These are phyloP conservation scores for Perca fluviatilis DNA, from an alignment of 2,113 vertebrate species.

Conservation along the genomic window DNA sequence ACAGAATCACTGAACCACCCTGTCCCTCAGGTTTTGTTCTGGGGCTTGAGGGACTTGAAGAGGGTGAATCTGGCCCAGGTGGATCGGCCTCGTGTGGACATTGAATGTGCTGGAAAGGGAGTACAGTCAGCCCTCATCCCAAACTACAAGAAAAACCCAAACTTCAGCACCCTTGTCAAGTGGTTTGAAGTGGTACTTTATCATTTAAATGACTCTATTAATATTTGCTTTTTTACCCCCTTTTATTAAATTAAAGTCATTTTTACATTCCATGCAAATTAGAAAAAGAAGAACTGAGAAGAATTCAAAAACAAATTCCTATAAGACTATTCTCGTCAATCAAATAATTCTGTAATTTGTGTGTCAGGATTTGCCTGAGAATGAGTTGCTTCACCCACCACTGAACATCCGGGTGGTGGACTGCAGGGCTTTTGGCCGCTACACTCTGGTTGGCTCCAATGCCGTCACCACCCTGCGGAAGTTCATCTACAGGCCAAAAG, in stretches of 20 bases:
- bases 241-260: neutral
- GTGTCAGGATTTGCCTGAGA: conserved; percentile 93
- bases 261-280: neutral
- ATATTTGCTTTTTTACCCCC: neutral
- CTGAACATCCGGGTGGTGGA: conserved; percentile 98
- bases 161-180: conserved; percentile 97
- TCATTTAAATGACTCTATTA: neutral
- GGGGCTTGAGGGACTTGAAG: conserved; percentile 97
- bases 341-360: conserved; percentile 12
- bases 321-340: neutral
- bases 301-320: neutral
- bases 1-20: neutral
- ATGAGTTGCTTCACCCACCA: conserved; percentile 95
- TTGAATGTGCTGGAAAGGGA: conserved; percentile 95
- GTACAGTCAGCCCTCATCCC: conserved; percentile 95
- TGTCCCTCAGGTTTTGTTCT: conserved; percentile 91
- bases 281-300: neutral
- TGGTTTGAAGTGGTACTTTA: conserved; percentile 96
- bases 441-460: conserved; percentile 94
- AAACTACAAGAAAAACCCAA: conserved; percentile 99
- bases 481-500: conserved; percentile 91
- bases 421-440: conserved; percentile 96
- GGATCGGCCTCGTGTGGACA: conserved; percentile 95
- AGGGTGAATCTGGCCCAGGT: conserved; percentile 97
- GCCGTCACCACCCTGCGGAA: conserved; percentile 91